Base-by-base conservation (phyloP, 2,888 invertebrate genomes). In the Tinea semifulvella region DNA sequence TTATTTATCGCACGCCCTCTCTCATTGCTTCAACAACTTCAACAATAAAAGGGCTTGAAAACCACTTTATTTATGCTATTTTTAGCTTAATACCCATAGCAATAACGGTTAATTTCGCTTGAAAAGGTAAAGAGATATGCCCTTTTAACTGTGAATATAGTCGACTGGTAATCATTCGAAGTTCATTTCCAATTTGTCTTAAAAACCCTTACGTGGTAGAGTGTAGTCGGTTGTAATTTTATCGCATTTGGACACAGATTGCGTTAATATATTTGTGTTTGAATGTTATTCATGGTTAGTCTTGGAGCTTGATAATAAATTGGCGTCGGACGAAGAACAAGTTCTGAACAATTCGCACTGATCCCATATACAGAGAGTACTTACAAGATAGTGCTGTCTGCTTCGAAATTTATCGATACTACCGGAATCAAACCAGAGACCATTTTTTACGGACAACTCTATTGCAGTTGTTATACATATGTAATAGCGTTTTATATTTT, bases 1-100 rank as follows among this genome's bases (percentile, higher is more conserved):
- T 79, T 74, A 77, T 79, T 79, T 77, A 79, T 80, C 74, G 74
- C 68, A 75, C 79, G 79, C 79, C 79, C 79, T 80, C 79, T 79
- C 76, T 75, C 77, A 76, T 77, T 77, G 79, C 79, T 70, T 73
- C 66, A 58, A 59, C 63, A 60, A 58, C 55, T 61, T 47, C 31
- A 35, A 19, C 20, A 39, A n/a, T 11, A 19, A 40, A 11, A 19
- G 19, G 28, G 3, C 10, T 4, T 74, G 71, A 63, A 27, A 7
- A 7, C 14, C 3, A 22, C 8, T 40, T 2, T 3, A 5, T 4
- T 5, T 11, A 40, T 19, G 13, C 17, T 14, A 18, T 4, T 18
- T 14, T 3, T 8, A 36, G n/a, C 36, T n/a, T 18, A 17, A 36
- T 36, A 5, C 16, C 36, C 7, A 36, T 2, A 31, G 17, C 2